A percentile compares a stretch with the other conserved stretches of the same genome.
Conservation (phyloP, 2,113 vertebrate species). For the Triplophysa dalaica region DNA sequence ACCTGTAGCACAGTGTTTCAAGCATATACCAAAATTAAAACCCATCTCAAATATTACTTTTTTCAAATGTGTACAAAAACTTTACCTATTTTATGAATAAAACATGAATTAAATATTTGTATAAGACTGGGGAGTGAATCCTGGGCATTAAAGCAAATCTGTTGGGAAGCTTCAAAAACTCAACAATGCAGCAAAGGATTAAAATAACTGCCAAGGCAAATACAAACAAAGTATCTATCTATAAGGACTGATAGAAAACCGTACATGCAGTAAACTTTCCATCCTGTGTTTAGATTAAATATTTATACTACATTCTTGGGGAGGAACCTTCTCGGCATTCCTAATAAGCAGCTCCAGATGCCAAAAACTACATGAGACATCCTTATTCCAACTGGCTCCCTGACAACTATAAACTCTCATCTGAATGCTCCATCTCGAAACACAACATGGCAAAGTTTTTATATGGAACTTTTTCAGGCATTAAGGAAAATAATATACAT, state of each 20-base stretch:
- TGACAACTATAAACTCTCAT: conserved; percentile 46
- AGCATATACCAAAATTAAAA: too few species aligned
- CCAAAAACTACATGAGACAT: conserved; percentile 49
- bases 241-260: conserved; percentile 32
- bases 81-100: too few species aligned
- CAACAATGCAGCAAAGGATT: conserved; percentile 17
- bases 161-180: background rate
- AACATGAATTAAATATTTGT: too few species aligned
- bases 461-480: conserved; percentile 47
- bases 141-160: background rate
- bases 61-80: too few species aligned
- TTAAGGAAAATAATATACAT: conserved; percentile 45
- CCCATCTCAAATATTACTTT: too few species aligned
- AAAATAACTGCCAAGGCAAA: conserved; percentile 15
- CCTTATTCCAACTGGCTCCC: conserved; percentile 48
- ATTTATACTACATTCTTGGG: conserved; percentile 59
- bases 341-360: conserved; percentile 52
- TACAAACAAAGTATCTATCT: background rate
- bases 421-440: conserved; percentile 48
- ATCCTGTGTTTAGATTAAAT: conserved; percentile 57
- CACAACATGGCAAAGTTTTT: conserved; percentile 49
- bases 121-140: too few species aligned
- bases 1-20: too few species aligned
- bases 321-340: conserved; percentile 48
- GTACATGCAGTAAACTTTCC: conserved; percentile 41